Evolutionary conservation across 2,888 invertebrate genomes (phyloP).

Genomic region (Idaea dimidiata): DNA sequence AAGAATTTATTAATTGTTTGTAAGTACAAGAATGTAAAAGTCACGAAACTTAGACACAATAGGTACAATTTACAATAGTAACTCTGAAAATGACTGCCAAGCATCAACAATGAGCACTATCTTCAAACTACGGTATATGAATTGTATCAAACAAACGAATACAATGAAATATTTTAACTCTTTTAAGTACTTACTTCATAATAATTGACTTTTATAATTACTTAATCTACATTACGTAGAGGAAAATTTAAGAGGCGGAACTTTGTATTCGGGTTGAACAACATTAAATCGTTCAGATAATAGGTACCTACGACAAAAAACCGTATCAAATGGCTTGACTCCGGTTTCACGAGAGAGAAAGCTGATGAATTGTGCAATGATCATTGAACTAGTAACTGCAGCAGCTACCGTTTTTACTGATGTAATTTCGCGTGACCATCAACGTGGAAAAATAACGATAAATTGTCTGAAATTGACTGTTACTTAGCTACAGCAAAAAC

Average conservation of each 20-base stretch:
- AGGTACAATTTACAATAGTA: too few species aligned
- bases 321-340: slow-evolving; percentile 34
- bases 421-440: slow-evolving; percentile 32
- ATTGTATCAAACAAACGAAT: slow-evolving; percentile 40
- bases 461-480: slow-evolving; percentile 23
- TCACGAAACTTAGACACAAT: slow-evolving; percentile 42
- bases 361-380: slow-evolving; percentile 38
- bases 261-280: slow-evolving; percentile 12
- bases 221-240: slow-evolving; percentile 15
- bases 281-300: slow-evolving; percentile 26
- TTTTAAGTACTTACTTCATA: background rate
- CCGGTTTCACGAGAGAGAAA: slow-evolving; percentile 40
- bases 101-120: slow-evolving; percentile 53
- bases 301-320: slow-evolving; percentile 31
- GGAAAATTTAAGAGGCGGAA: slow-evolving; percentile 7
- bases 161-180: slow-evolving; percentile 37
- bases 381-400: slow-evolving; percentile 31
- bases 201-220: slow-evolving; percentile 25
- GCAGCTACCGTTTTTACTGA: slow-evolving; percentile 26
- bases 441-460: slow-evolving; percentile 29
- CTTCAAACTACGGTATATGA: slow-evolving; percentile 38
- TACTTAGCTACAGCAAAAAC: slow-evolving; percentile 7
- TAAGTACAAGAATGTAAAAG: slow-evolving; percentile 39
- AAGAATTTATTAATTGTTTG: too few species aligned
- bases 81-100: slow-evolving; percentile 52